phyloP scores from a whole-genome alignment of 1,140 invertebrate genomes.

The Liolophura sinensis region DNA sequence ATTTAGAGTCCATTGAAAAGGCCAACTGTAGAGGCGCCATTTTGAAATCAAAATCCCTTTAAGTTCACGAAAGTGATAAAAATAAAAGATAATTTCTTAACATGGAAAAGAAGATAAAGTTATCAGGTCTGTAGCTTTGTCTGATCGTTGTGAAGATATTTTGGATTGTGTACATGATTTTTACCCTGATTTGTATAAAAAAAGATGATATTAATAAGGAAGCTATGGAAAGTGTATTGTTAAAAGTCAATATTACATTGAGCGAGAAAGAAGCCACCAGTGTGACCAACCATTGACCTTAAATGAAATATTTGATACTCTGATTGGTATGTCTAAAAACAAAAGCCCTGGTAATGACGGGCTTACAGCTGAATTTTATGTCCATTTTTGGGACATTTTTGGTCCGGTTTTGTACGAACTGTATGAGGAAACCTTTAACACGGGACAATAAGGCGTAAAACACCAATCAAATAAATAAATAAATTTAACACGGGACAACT shows the following conservation, averaged over 20 bases:
- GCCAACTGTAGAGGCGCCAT: too few relatives aligned
- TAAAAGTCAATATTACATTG: neutral
- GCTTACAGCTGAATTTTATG: constrained; percentile 16
- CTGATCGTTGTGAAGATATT: neutral
- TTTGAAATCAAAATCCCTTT: constrained; percentile 5
- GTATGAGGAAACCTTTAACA: neutral
- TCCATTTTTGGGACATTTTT: constrained; percentile 2
- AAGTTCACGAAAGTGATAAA: constrained; percentile 8
- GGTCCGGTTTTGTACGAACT: neutral
- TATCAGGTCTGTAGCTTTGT: too few relatives aligned
- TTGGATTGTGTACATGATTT: constrained; percentile 10
- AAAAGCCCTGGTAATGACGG: constrained; percentile 18
- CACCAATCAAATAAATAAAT: too few relatives aligned
- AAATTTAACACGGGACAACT: too few relatives aligned
- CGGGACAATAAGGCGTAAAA: too few relatives aligned
- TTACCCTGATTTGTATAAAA: constrained; percentile 16
- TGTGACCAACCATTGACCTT: constrained; percentile 1
- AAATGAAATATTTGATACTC: constrained; percentile 6
- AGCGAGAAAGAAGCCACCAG: neutral
- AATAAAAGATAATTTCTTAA: neutral
- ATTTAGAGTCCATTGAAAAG: too few relatives aligned
- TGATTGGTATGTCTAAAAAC: constrained; percentile 8
- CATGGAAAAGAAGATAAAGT: too few relatives aligned
- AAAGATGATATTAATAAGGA: constrained; percentile 6
- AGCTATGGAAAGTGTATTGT: constrained; percentile 3